Conservation (phyloP, 1,140 invertebrate species). For the Lasioglossum albipes region DNA sequence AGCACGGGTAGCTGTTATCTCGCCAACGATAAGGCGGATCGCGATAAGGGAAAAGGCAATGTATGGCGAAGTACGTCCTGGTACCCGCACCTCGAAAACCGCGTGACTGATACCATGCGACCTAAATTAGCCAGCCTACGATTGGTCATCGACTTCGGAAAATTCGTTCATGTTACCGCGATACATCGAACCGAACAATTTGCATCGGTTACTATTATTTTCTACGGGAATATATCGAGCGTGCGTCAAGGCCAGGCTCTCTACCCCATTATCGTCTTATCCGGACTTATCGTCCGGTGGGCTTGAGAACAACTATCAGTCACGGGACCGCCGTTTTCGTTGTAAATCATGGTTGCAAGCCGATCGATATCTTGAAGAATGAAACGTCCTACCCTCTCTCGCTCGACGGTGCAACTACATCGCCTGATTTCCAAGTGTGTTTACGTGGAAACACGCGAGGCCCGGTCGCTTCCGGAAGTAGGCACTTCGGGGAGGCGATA, state of each 20-base stretch:
- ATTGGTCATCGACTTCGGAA: constrained; percentile 31
- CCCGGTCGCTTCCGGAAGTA: constrained; percentile 7
- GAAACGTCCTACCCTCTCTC: neutral
- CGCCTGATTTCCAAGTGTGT: constrained; percentile 1
- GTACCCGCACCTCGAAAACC: constrained; percentile 31
- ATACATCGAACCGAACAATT: neutral
- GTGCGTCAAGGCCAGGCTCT: neutral
- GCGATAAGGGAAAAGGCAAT: constrained; percentile 29
- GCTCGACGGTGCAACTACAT: neutral
- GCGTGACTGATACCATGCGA: constrained; percentile 22
- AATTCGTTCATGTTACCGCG: neutral
- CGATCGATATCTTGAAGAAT: constrained; percentile 6
- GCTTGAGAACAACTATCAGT: neutral
- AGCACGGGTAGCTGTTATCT: constrained; percentile 34
- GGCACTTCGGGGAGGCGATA: constrained; percentile 10
- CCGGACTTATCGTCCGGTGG: neutral
- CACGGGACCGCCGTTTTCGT: neutral
- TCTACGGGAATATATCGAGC: neutral
- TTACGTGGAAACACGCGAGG: constrained; percentile 29
- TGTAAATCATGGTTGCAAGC: neutral
- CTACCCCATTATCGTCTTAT: neutral
- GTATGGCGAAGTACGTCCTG: constrained; percentile 30
- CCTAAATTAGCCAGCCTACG: constrained; percentile 31
- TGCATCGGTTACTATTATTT: no score
- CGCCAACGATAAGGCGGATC: constrained; percentile 42